Conservation (phyloP, 2,888 invertebrate species). For the Phorcus lineatus region DNA sequence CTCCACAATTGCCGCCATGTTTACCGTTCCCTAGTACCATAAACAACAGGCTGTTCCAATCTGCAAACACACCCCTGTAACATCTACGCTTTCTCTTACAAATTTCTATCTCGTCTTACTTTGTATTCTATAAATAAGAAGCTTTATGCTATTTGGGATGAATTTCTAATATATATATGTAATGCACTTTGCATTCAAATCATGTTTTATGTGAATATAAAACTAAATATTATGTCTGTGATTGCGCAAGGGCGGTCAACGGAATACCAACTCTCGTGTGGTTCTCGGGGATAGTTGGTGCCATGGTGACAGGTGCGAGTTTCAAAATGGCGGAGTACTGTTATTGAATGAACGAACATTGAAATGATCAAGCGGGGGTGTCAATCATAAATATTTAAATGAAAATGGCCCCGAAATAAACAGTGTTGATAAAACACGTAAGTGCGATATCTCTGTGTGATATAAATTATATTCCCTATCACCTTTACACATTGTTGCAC, state of each 20-base stretch:
- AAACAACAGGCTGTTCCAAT: slow-evolving; percentile 32
- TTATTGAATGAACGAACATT: neutral
- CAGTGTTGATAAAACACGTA: no score
- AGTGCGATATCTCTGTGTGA: no score
- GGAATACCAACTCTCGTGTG: neutral
- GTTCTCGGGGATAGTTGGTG: neutral
- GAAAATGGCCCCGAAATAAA: no score
- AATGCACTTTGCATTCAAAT: no score
- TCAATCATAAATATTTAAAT: neutral
- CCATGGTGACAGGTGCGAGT: slow-evolving; percentile 27
- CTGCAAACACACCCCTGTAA: slow-evolving; percentile 1
- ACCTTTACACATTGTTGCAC: no score
- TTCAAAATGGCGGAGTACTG: slow-evolving; percentile 23
- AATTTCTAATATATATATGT: no score
- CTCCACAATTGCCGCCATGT: slow-evolving; percentile 31
- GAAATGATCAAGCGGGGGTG: neutral
- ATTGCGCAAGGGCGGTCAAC: neutral
- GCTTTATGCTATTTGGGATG: no score
- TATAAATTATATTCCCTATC: no score
- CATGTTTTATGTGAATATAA: neutral
- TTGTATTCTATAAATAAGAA: no score
- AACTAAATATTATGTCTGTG: neutral
- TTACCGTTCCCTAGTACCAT: slow-evolving; percentile 39
- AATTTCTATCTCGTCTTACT: no score
- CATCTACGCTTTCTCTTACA: neutral